These are phyloP conservation scores for Ligdia adustata DNA, from an alignment of 2,888 invertebrate species.

Conservation along the genomic window DNA sequence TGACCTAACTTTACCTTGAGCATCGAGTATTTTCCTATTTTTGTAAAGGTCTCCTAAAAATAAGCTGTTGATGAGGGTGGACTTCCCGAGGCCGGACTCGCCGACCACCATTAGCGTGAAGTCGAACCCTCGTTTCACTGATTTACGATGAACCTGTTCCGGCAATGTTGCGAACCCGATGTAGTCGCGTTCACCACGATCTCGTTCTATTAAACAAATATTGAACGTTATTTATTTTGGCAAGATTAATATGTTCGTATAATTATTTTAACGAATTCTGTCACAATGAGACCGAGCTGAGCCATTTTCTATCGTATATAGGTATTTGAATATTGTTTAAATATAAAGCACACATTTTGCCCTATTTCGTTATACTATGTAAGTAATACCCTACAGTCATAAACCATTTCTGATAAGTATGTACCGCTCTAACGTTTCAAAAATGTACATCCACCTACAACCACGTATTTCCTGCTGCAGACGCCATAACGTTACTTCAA, in stretches of 20 bases:
- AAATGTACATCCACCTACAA: conserved; percentile 27
- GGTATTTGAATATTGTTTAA: no score
- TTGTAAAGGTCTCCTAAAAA: conserved; percentile 97
- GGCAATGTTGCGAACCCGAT: conserved; percentile 98
- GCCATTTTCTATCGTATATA: no score
- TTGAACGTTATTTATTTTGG: no score
- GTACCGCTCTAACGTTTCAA: conserved; percentile 26
- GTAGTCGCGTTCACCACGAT: conserved; percentile 89
- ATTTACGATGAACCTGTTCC: conserved; percentile 98
- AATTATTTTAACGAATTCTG: no score
- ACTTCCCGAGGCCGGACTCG: conserved; percentile 97
- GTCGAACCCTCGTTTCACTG: conserved; percentile 97
- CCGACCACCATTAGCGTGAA: conserved; percentile 98
- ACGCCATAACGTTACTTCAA: no score
- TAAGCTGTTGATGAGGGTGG: conserved; percentile 96
- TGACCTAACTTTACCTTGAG: conserved; percentile 83
- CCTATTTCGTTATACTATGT: conserved; percentile 16
- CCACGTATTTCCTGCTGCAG: conserved; percentile 34
- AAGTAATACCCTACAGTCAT: conserved; percentile 10
- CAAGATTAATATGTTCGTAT: no score
- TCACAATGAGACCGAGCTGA: no score
- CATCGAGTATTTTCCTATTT: conserved; percentile 89
- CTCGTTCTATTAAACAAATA: conserved; percentile 64
- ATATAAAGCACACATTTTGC: no score
- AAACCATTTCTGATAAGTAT: conserved; percentile 20